Evolutionary conservation across 2,113 vertebrate species (phyloP), one percentile per base, ranked within the genome.

Genomic region (Myodes glareolus): DNA sequence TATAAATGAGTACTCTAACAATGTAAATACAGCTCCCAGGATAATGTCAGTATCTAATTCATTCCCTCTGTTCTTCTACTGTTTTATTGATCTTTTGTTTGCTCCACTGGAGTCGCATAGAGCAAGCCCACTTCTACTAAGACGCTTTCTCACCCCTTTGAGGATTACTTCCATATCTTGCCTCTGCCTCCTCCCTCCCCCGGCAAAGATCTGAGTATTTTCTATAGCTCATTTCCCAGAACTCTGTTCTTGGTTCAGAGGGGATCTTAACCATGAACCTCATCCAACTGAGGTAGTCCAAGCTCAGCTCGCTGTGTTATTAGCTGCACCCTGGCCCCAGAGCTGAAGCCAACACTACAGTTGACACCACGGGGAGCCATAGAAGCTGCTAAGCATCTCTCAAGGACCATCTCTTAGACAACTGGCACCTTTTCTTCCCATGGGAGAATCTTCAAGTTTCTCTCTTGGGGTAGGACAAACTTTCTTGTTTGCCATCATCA

Each of bases 401-500:
- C 55, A 84, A 42, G 81, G 77, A 82, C 45, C n/a, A 75, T 76
- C 33, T 85, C 82, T 85, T 76, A 94, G 77, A 89, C 3, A 8
- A 2, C 70, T 94, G 68, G 31, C 21, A 36, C 92, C 65, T 47
- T 94, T 80, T 92, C 80, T 92, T 90, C 75, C 80, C 5, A 0
- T 42, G 70, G 72, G 58, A 96, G 82, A 84, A 19, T 39, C 61
- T 39, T 80, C 52, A 67, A 52, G 70, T 86, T 92, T 97, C 70
- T 96, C 90, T 86, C 61, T 13, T 12, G 47, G 61, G 67, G 92
- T 82, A 61, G 82, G 42, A 52, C 91, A n/a, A 91, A 58, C 47
- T 96, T 93, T 95, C 88, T 78, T 81, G 45, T 98, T 96, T 82
- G 70, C 80, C 84, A 39, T 33, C 92, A 80, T 92, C 87, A 92